Evolutionary conservation across 2,113 vertebrate species (phyloP), one percentile per base, ranked within the genome.

Genomic region (Hippocampus zosterae): DNA sequence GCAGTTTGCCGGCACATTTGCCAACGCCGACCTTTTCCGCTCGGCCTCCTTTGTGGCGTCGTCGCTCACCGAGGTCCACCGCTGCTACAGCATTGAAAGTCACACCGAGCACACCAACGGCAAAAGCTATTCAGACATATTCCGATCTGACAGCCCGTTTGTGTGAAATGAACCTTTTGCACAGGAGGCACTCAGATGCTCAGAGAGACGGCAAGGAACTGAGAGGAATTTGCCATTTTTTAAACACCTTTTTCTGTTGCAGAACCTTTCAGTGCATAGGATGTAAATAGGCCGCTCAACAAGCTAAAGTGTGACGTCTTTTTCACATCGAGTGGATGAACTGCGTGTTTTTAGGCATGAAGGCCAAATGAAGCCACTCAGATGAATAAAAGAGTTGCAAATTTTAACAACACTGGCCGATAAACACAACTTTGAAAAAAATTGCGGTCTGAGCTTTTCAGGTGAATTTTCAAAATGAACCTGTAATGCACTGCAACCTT

Each of bases 41-140:
- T 95, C 95, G 0, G 92, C 96, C 0, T 98, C 96, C 73, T 98
- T 94, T 74, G 96, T 95, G 0, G 93, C 94, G 0, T 98, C 97
- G 0, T 94, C 96, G 0, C 94, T 96, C 83, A 97, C 95, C 0
- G 96, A 98, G 5, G 91, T 94, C 2, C 95, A 93, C 53, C 93
- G 93, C 68, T 95, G 93, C 89, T 97, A 95, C 74, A 94, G 88
- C 70, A 95, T 95, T 0, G 97, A 99, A n/a, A 94, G 91, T 80
- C 86, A 93, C 84, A 93, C 90, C 9, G 96, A 98, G 83, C 92
- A 95, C 67, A 89, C 94, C 73, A 98, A 98, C 13, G 95, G 96
- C 18, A 98, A 98, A 88, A 93, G 91, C 86, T 93, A 93, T 85
- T 91, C 85, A 84, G 96, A 88, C 79, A 92, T 93, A 18, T 90